These are phyloP conservation scores for Aphaenogaster rudis DNA, from an alignment of 1,140 invertebrate species.

Conservation along the genomic window DNA sequence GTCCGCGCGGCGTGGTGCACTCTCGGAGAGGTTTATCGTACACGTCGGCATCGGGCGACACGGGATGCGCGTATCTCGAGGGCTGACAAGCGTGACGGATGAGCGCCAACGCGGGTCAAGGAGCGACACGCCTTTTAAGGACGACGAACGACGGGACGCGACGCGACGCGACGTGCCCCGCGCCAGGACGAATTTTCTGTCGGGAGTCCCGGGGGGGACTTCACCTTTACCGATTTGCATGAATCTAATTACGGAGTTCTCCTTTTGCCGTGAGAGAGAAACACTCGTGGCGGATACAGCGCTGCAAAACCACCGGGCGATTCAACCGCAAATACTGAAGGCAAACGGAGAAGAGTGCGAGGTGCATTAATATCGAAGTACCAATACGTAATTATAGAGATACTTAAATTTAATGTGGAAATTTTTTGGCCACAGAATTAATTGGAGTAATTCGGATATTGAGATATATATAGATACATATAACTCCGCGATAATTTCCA, in stretches of 20 bases:
- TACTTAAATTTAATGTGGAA: not conserved
- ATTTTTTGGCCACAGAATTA: not conserved
- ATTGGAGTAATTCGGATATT: not conserved
- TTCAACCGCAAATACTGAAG: not conserved
- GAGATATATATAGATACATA: not conserved
- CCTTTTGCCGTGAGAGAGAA: constrained; percentile 39
- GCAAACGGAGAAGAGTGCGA: constrained; percentile 14
- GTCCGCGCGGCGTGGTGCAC: constrained; percentile 39
- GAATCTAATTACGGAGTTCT: constrained; percentile 59
- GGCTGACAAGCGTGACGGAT: constrained; percentile 73
- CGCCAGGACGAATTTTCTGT: constrained; percentile 71
- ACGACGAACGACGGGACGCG: constrained; percentile 39
- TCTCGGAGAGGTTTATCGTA: constrained; percentile 53
- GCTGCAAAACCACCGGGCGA: not conserved
- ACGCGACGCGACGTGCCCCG: constrained; percentile 31
- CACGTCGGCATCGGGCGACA: constrained; percentile 41
- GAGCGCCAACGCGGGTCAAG: constrained; percentile 70
- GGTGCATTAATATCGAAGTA: constrained; percentile 2
- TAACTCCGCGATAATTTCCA: not conserved
- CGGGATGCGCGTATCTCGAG: constrained; percentile 65
- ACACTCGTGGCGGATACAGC: constrained; percentile 2
- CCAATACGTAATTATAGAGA: not conserved
- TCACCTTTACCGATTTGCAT: constrained; percentile 53
- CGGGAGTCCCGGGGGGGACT: constrained; percentile 36
- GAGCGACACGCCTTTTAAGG: constrained; percentile 71